Evolutionary conservation across 23 tunicate species (phyloP).

Genomic region (Halocynthia roretzi): DNA sequence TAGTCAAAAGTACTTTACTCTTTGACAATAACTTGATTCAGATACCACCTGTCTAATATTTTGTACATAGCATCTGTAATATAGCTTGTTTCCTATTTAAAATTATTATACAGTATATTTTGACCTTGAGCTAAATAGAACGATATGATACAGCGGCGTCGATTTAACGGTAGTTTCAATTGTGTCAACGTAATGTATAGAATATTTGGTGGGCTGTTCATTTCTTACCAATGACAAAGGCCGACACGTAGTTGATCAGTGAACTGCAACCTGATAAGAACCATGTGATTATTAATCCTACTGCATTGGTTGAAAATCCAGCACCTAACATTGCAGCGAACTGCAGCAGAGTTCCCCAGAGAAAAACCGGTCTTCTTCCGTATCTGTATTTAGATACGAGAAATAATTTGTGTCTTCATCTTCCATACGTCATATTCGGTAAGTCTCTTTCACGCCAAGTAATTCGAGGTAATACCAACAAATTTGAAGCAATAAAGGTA

Average conservation of each 20-base stretch:
- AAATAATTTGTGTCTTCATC: neutral
- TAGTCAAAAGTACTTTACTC: too few relatives aligned
- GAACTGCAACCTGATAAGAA: slow-evolving; percentile 7
- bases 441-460: too few relatives aligned
- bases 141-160: too few relatives aligned
- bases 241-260: slow-evolving; percentile 24
- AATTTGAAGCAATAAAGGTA: too few relatives aligned
- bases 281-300: neutral
- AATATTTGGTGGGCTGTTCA: neutral
- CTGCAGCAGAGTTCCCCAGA: slow-evolving; percentile 27
- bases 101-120: too few relatives aligned
- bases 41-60: too few relatives aligned
- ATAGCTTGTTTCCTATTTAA: too few relatives aligned
- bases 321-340: slow-evolving; percentile 7
- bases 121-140: too few relatives aligned
- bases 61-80: too few relatives aligned
- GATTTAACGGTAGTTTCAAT: neutral
- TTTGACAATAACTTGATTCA: too few relatives aligned
- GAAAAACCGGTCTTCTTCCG: slow-evolving; percentile 28
- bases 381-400: slow-evolving; percentile 4
- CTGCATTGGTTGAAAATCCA: slow-evolving; percentile 11
- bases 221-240: slow-evolving; percentile 25
- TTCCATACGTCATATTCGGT: too few relatives aligned
- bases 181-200: neutral
- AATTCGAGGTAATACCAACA: too few relatives aligned